Evolutionary conservation across 2,888 invertebrate species (phyloP).

Genomic region (Dryobotodes eremita): DNA sequence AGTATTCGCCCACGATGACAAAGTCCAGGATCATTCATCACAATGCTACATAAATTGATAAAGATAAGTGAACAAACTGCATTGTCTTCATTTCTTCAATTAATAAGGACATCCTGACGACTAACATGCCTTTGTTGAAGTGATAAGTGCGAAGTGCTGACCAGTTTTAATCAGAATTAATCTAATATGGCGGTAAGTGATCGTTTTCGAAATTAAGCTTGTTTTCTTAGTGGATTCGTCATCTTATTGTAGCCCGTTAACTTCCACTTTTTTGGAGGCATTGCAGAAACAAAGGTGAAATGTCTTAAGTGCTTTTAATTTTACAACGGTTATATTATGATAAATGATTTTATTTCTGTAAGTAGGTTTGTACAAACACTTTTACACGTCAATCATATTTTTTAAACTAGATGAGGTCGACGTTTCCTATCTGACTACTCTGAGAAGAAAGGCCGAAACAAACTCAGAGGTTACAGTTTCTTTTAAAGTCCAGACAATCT

Average conservation of each 20-base stretch:
- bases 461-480: too few species aligned
- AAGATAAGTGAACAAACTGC: slow-evolving; percentile 61
- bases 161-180: slow-evolving; percentile 49
- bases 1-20: slow-evolving; percentile 1
- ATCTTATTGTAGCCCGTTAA: slow-evolving; percentile 4
- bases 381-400: too few species aligned
- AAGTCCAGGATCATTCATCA: slow-evolving; percentile 35
- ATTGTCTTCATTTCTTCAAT: slow-evolving; percentile 65
- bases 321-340: too few species aligned
- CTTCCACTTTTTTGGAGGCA: too few species aligned
- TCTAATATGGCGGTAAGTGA: slow-evolving; percentile 43
- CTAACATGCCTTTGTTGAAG: slow-evolving; percentile 46
- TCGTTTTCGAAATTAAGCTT: slow-evolving; percentile 30
- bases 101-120: slow-evolving; percentile 73
- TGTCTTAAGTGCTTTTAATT: too few species aligned
- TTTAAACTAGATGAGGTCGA: too few species aligned
- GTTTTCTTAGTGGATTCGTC: slow-evolving; percentile 31
- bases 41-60: slow-evolving; percentile 20
- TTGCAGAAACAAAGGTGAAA: too few species aligned
- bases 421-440: too few species aligned
- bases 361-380: too few species aligned
- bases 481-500: too few species aligned
- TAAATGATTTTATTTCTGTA: too few species aligned
- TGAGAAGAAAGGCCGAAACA: too few species aligned
- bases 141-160: slow-evolving; percentile 50